Evolutionary conservation across 2,113 vertebrate species (phyloP).

Genomic region (Vicugna pacos): DNA sequence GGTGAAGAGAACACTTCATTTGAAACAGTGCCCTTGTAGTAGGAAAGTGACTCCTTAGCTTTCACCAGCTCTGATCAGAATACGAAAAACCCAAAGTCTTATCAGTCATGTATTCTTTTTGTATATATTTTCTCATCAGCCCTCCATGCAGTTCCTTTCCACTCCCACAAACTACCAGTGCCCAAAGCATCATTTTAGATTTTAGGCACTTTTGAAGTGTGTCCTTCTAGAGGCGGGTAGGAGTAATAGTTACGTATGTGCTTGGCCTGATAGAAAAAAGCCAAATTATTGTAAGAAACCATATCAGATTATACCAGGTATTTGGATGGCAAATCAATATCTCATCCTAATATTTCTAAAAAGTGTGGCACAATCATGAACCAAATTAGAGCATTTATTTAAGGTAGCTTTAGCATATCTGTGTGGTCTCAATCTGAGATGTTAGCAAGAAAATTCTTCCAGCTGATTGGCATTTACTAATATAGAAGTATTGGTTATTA

Average conservation of each 20-base stretch:
- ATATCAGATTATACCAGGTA: background rate
- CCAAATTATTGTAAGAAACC: background rate
- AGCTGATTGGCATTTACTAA: constrained; percentile 19
- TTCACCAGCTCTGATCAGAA: background rate
- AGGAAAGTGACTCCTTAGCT: background rate
- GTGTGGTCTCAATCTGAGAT: background rate
- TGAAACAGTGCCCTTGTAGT: background rate
- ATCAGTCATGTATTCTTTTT: background rate
- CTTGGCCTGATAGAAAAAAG: background rate
- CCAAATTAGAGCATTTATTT: background rate
- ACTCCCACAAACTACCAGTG: constrained; percentile 1
- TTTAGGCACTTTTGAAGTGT: constrained; percentile 32
- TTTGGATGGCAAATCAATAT: background rate
- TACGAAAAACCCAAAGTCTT: background rate
- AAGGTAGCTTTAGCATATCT: background rate
- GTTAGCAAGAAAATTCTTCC: constrained; percentile 1
- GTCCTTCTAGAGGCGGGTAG: background rate
- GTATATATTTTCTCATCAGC: background rate
- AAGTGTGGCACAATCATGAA: background rate
- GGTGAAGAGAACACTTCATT: background rate
- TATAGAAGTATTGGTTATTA: background rate
- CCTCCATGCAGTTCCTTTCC: background rate
- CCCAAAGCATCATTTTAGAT: constrained; percentile 31
- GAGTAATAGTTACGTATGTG: background rate
- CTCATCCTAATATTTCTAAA: background rate